Evolutionary conservation across 2,797 vertebrate species (phyloP).

Genomic region (Pangasius mekongensis): DNA sequence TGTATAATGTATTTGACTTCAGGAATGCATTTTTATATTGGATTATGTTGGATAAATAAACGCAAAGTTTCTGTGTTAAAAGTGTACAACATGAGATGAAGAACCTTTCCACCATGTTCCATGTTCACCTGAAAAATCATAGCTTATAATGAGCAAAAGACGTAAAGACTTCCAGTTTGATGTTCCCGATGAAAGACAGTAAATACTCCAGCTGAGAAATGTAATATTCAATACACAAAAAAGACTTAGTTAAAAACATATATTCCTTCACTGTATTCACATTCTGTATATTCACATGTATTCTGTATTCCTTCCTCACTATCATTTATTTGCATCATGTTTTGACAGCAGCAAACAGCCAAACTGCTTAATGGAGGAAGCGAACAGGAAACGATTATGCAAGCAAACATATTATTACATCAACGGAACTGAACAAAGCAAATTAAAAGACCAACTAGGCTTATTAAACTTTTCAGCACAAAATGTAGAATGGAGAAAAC

Average conservation of each 20-base stretch:
- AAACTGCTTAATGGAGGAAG: neutral
- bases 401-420: neutral
- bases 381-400: neutral
- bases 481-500: constrained; percentile 1
- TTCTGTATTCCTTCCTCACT: neutral
- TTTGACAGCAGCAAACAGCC: neutral
- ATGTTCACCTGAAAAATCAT: neutral
- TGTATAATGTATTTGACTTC: neutral
- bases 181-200: neutral
- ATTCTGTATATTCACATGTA: neutral
- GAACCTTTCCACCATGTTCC: neutral
- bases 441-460: neutral
- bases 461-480: neutral
- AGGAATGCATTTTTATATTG: neutral
- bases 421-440: neutral
- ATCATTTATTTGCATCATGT: neutral
- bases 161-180: neutral
- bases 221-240: neutral
- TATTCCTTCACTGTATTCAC: neutral
- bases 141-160: neutral
- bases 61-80: neutral
- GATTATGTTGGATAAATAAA: neutral
- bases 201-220: neutral
- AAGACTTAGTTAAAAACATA: neutral
- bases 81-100: neutral